Percentiles rank a stretch among this genome's conserved stretches.
These are phyloP conservation scores for Hippocampus kuda DNA, from an alignment of 2,797 vertebrate species.

Conservation along the genomic window DNA sequence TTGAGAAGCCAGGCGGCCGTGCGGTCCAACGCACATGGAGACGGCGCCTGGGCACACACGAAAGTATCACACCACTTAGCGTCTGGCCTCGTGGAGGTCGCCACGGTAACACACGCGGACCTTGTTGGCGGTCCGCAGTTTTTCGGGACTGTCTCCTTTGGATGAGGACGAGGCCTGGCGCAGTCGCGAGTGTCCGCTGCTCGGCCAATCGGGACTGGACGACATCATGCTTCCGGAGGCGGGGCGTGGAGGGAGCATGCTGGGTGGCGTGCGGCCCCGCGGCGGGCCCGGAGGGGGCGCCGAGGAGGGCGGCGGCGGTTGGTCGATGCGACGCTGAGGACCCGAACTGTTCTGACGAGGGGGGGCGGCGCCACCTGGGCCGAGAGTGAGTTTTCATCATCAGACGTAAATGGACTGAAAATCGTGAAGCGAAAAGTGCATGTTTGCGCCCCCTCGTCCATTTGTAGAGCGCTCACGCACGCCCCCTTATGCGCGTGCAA, in stretches of 20 bases:
- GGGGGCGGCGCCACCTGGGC: constrained; percentile 48
- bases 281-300: constrained; percentile 60
- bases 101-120: constrained; percentile 16
- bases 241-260: constrained; percentile 81
- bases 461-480: too few relatives aligned
- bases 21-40: constrained; percentile 90
- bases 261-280: constrained; percentile 82
- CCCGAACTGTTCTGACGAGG: constrained; percentile 83
- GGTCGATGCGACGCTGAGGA: constrained; percentile 88
- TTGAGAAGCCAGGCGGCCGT: constrained; percentile 97
- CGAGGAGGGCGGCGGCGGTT: constrained; percentile 74
- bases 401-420: too few relatives aligned
- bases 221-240: constrained; percentile 86
- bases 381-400: background rate
- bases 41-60: constrained; percentile 72
- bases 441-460: too few relatives aligned
- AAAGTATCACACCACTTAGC: background rate
- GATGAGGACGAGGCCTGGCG: constrained; percentile 83
- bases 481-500: too few relatives aligned
- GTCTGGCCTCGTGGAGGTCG: background rate
- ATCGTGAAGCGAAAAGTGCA: too few relatives aligned
- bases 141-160: constrained; percentile 93
- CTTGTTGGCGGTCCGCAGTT: constrained; percentile 72
- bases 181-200: constrained; percentile 56
- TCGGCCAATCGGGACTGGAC: constrained; percentile 75